These are phyloP conservation scores for Busseola fusca DNA, from an alignment of 2,888 invertebrate genomes.

Conservation along the genomic window DNA sequence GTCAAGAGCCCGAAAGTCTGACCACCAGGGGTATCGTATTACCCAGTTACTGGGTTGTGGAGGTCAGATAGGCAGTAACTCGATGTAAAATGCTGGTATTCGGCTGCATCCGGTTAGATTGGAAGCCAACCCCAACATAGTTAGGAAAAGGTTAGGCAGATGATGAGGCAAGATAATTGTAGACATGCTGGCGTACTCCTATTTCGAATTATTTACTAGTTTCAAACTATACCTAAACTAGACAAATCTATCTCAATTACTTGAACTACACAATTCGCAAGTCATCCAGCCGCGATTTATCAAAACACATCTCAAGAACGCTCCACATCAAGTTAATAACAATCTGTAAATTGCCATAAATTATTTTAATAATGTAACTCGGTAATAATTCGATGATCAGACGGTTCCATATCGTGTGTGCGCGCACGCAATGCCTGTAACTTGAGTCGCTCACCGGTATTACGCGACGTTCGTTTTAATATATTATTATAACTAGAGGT, in stretches of 20 bases:
- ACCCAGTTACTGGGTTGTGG: no score
- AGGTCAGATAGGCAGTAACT: no score
- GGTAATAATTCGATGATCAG: slow-evolving; percentile 74
- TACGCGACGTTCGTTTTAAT: slow-evolving; percentile 77
- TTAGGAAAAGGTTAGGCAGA: no score
- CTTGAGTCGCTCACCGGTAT: slow-evolving; percentile 78
- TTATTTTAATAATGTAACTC: slow-evolving; percentile 74
- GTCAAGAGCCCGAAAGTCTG: no score
- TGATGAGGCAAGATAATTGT: not conserved
- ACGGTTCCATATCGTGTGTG: slow-evolving; percentile 62
- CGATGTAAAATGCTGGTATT: no score
- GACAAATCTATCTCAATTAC: slow-evolving; percentile 49
- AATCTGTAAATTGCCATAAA: slow-evolving; percentile 72
- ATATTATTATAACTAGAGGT: slow-evolving; percentile 62
- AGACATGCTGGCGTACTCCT: not conserved
- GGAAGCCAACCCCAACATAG: no score
- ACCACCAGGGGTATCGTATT: no score
- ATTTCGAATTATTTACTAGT: slow-evolving; percentile 11
- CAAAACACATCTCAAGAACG: slow-evolving; percentile 53
- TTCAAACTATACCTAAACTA: slow-evolving; percentile 22
- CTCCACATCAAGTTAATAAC: slow-evolving; percentile 61
- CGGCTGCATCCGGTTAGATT: no score
- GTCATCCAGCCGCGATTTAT: slow-evolving; percentile 50
- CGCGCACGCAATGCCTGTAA: slow-evolving; percentile 74
- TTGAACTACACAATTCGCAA: slow-evolving; percentile 49